A percentile compares a stretch with the other conserved stretches of the same genome.
These are phyloP conservation scores for Nothocercus nigrocapillus DNA, from an alignment of 2,113 vertebrate species.

Conservation along the genomic window DNA sequence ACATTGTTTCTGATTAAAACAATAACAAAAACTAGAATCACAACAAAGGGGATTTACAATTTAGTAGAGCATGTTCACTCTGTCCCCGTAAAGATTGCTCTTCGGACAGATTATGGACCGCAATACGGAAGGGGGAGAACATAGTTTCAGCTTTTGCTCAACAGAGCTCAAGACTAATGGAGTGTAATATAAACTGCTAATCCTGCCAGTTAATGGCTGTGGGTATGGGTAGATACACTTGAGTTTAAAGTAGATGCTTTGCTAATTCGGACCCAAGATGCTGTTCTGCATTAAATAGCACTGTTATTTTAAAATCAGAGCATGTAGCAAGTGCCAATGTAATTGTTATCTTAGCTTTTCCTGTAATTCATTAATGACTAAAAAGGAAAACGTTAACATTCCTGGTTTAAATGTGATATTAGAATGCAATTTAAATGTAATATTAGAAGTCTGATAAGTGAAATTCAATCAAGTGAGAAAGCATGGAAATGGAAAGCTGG, in stretches of 20 bases:
- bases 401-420: neutral
- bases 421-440: neutral
- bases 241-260: neutral
- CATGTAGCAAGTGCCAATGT: neutral
- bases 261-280: neutral
- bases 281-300: neutral
- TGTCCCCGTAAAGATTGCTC: neutral
- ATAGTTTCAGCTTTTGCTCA: neutral
- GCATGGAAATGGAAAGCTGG: neutral
- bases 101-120: neutral
- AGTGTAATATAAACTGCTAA: neutral
- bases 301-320: neutral
- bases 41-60: neutral
- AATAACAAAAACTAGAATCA: too few species aligned
- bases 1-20: too few species aligned
- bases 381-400: neutral
- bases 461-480: neutral
- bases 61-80: neutral
- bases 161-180: neutral
- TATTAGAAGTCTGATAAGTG: neutral
- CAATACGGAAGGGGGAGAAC: too few species aligned
- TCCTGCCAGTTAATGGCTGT: neutral
- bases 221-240: neutral
- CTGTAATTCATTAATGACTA: neutral
- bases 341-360: neutral